phyloP scores from a whole-genome alignment of 2,888 invertebrate genomes.

The Amblyjoppa fuscipennis region DNA sequence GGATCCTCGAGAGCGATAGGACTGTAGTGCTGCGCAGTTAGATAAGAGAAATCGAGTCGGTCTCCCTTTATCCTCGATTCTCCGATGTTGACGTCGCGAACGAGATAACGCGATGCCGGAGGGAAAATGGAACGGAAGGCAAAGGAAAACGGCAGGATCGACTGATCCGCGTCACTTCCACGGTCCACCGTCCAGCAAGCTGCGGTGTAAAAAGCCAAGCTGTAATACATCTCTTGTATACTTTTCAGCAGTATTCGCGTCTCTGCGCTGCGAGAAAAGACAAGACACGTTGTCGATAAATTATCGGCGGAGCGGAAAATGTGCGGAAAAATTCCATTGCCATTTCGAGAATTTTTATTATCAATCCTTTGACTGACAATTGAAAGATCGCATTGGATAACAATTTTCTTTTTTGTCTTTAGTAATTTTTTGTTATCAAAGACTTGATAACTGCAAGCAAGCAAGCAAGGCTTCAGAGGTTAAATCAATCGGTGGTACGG shows the following conservation, averaged over 20 bases:
- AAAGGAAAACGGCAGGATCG: constrained; percentile 31
- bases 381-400: too few species aligned
- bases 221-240: background rate
- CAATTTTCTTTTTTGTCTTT: background rate
- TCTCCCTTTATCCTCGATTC: constrained; percentile 11
- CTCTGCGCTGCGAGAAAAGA: background rate
- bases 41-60: constrained; percentile 62
- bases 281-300: background rate
- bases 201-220: background rate
- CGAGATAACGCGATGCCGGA: constrained; percentile 53
- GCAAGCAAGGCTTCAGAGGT: background rate
- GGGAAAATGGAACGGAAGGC: constrained; percentile 30
- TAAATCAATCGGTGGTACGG: background rate
- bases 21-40: constrained; percentile 49
- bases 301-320: too few species aligned
- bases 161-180: constrained; percentile 13
- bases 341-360: too few species aligned
- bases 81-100: constrained; percentile 33
- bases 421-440: background rate
- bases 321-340: background rate
- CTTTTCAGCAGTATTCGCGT: background rate
- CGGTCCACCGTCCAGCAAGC: background rate
- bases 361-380: too few species aligned
- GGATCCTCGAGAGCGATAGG: constrained; percentile 53
- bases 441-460: background rate